These are phyloP conservation scores for Autographa pulchrina DNA, from an alignment of 2,888 invertebrate genomes.

Conservation along the genomic window DNA sequence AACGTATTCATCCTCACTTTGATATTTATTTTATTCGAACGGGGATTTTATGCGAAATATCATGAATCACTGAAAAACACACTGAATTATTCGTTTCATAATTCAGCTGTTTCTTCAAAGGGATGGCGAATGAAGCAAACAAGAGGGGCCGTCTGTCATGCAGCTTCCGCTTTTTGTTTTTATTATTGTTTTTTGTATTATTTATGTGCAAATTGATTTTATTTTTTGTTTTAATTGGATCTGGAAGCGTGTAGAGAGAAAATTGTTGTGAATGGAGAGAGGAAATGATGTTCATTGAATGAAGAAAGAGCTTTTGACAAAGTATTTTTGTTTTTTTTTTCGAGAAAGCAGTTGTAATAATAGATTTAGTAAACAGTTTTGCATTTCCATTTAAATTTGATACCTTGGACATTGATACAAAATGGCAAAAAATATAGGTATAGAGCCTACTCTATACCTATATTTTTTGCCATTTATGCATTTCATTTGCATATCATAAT, in stretches of 20 bases:
- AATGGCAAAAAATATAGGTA: too few species aligned
- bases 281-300: not conserved
- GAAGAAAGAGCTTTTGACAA: not conserved
- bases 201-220: slow-evolving; percentile 20
- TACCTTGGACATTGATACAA: too few species aligned
- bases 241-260: not conserved
- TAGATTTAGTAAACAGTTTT: too few species aligned
- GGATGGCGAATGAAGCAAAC: slow-evolving; percentile 60
- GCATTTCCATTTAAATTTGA: not conserved
- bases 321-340: not conserved
- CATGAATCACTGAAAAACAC: slow-evolving; percentile 55
- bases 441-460: too few species aligned
- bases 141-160: slow-evolving; percentile 44
- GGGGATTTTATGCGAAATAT: slow-evolving; percentile 50
- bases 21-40: slow-evolving; percentile 58
- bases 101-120: slow-evolving; percentile 62
- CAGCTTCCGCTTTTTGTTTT: slow-evolving; percentile 27
- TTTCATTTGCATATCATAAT: too few species aligned
- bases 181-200: slow-evolving; percentile 26
- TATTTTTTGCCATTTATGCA: too few species aligned
- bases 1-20: slow-evolving; percentile 36
- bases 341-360: too few species aligned
- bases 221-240: slow-evolving; percentile 15
- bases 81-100: slow-evolving; percentile 58
- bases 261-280: not conserved